Evolutionary conservation across 2,797 vertebrate species (phyloP).

Genomic region (Brachyalestes nurse): DNA sequence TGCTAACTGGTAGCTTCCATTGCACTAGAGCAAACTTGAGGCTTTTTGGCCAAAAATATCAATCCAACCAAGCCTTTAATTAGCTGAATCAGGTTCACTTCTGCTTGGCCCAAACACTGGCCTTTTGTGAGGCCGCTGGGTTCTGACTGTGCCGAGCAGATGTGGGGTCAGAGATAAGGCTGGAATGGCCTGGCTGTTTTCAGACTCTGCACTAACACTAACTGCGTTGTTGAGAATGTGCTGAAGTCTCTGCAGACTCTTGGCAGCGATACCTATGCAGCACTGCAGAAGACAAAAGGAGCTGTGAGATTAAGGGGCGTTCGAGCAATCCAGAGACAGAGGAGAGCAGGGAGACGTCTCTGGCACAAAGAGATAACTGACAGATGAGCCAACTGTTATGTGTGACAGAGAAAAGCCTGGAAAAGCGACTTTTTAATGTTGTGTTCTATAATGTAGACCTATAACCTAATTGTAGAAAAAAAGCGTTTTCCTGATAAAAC

Average conservation of each 20-base stretch:
- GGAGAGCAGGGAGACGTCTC: slow-evolving; percentile 8
- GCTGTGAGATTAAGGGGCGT: slow-evolving; percentile 13
- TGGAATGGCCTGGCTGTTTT: slow-evolving; percentile 31
- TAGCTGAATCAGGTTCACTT: neutral
- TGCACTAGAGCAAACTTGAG: no score
- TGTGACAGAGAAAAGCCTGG: neutral
- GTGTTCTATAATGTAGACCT: neutral
- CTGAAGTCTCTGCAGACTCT: slow-evolving; percentile 11
- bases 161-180: slow-evolving; percentile 25
- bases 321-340: slow-evolving; percentile 2
- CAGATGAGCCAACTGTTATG: neutral
- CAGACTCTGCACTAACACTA: slow-evolving; percentile 26
- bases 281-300: slow-evolving; percentile 35
- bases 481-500: no score
- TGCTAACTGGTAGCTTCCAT: no score
- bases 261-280: slow-evolving; percentile 20
- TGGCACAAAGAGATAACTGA: neutral
- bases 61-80: neutral
- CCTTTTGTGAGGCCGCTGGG: neutral
- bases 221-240: slow-evolving; percentile 29
- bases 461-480: neutral
- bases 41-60: neutral
- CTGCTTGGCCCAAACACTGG: neutral
- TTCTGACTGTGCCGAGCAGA: neutral
- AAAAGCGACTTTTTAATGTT: neutral